Evolutionary conservation across 2,797 vertebrate species (phyloP).

Genomic region (Pterois miles): DNA sequence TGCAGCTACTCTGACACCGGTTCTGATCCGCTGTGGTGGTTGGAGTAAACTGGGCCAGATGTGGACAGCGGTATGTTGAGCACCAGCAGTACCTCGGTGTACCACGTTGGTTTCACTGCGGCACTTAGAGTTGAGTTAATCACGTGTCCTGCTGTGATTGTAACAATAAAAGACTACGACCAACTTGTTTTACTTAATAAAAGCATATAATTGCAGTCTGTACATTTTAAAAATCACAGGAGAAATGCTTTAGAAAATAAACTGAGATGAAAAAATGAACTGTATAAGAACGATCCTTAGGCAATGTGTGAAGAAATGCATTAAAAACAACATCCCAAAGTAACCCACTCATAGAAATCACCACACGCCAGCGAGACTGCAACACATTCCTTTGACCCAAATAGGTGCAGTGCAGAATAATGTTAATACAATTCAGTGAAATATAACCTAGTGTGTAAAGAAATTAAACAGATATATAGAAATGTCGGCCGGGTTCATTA

Average conservation of each 20-base stretch:
- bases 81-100: not conserved
- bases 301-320: constrained; percentile 30
- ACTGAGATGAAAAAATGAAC: constrained; percentile 17
- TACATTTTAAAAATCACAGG: constrained; percentile 29
- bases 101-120: not conserved
- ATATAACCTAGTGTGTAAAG: not conserved
- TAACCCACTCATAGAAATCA: not conserved
- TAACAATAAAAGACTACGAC: not conserved
- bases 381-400: constrained; percentile 15
- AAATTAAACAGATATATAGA: not conserved
- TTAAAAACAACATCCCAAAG: not conserved
- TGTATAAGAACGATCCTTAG: constrained; percentile 29
- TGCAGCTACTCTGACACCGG: not conserved
- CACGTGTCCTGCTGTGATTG: not conserved
- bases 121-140: not conserved
- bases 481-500: not conserved
- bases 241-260: constrained; percentile 12
- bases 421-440: constrained; percentile 15
- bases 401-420: constrained; percentile 42
- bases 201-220: constrained; percentile 29
- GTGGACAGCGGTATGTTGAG: no score
- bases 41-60: not conserved
- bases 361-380: not conserved
- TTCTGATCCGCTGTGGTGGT: not conserved
- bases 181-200: constrained; percentile 14